Percentiles rank a stretch among this genome's conserved stretches.
Evolutionary conservation across 37 sponge, comb jelly and placozoan genomes (phyloP).

Genomic region (Geodia barretti): DNA sequence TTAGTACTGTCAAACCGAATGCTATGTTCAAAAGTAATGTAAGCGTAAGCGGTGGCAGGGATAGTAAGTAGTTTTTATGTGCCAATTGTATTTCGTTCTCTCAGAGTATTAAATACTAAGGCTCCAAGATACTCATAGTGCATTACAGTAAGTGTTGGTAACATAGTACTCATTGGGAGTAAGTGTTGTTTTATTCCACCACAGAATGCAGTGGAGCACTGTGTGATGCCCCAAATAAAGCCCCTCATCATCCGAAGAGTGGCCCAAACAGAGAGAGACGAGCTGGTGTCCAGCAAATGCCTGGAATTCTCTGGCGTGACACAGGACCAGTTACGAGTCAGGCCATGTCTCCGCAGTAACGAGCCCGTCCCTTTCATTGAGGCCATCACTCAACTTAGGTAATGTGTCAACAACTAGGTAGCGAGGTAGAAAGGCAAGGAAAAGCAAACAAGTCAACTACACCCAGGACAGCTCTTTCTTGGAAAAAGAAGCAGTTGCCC

Average conservation of each 20-base stretch:
- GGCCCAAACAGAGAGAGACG: conserved; percentile 28
- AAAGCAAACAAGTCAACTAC: no score
- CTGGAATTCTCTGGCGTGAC: conserved; percentile 17
- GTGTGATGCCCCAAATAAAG: conserved; percentile 37
- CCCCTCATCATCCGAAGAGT: conserved; percentile 13
- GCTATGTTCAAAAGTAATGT: neutral
- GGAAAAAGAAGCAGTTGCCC: no score
- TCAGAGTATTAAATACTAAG: no score
- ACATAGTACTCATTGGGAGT: no score
- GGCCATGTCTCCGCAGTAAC: conserved; percentile 3
- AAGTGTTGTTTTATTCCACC: no score
- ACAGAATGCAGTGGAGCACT: conserved; percentile 48
- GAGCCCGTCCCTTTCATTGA: conserved; percentile 54
- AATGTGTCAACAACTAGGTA: no score
- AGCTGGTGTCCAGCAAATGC: conserved; percentile 27
- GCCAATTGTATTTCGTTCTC: no score
- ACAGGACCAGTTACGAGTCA: conserved; percentile 36
- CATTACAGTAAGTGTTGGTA: no score
- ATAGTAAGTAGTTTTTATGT: neutral
- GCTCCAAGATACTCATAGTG: no score
- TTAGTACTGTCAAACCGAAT: no score
- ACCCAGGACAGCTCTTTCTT: no score
- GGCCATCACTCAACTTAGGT: conserved; percentile 59
- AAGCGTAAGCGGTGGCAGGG: neutral
- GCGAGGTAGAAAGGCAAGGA: no score